Percentiles rank a stretch among this genome's conserved stretches.
These are phyloP conservation scores for Drosophila kikkawai DNA, from an alignment of 1,140 invertebrate species.

Conservation along the genomic window DNA sequence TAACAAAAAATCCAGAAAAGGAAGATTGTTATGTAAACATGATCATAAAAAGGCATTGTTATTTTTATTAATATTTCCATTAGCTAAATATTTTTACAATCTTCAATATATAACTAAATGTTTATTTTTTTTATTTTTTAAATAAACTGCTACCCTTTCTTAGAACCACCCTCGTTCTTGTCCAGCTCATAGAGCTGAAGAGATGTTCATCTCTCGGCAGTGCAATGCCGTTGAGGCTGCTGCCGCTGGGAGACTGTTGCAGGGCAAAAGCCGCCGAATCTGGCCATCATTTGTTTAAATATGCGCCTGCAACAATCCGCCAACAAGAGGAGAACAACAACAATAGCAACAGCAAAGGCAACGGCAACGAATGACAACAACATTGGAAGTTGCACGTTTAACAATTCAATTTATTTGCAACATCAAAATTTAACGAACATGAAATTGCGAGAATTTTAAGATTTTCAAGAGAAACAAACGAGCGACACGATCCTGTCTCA, in stretches of 20 bases:
- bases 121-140: background rate
- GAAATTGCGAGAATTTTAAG: conserved; percentile 85
- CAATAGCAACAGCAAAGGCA: conserved; percentile 22
- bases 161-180: conserved; percentile 5
- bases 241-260: conserved; percentile 26
- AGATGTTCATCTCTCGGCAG: conserved; percentile 62
- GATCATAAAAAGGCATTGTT: no score
- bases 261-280: conserved; percentile 72
- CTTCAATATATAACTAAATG: background rate
- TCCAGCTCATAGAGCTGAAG: conserved; percentile 53
- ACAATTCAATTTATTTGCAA: conserved; percentile 85
- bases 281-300: conserved; percentile 85
- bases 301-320: conserved; percentile 78
- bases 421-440: conserved; percentile 85
- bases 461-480: conserved; percentile 85
- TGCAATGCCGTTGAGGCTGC: conserved; percentile 42
- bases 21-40: no score
- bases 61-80: background rate
- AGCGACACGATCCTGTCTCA: conserved; percentile 84
- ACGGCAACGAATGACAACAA: conserved; percentile 57
- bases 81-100: background rate
- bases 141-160: background rate
- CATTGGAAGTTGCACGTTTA: conserved; percentile 84
- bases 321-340: conserved; percentile 34
- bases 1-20: no score